Conservation (phyloP, 2,888 invertebrate genomes). For the Zootermopsis nevadensis region DNA sequence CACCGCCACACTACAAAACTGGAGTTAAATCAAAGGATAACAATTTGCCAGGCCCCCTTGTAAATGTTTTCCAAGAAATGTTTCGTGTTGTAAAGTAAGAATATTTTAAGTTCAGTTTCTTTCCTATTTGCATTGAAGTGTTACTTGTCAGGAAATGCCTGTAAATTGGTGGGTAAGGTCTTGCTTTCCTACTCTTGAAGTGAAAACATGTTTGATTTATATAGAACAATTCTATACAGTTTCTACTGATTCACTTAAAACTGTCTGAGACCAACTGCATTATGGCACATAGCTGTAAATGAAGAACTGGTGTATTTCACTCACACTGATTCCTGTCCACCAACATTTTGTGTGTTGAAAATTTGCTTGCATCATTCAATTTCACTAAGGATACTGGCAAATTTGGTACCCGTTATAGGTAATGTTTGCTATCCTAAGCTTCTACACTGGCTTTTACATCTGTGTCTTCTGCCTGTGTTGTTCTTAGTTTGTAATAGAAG, state of each 20-base stretch:
- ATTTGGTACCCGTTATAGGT: neutral
- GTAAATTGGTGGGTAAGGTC: too few relatives aligned
- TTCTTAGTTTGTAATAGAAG: neutral
- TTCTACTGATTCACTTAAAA: neutral
- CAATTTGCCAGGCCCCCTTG: too few relatives aligned
- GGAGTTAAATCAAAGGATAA: too few relatives aligned
- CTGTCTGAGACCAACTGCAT: constrained; percentile 21
- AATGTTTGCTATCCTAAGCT: neutral
- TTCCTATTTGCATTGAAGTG: too few relatives aligned
- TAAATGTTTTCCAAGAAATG: too few relatives aligned
- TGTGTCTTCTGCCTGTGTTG: neutral
- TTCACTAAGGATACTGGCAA: constrained; percentile 9
- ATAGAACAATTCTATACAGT: too few relatives aligned
- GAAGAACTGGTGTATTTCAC: neutral
- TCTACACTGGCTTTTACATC: neutral
- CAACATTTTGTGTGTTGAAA: neutral
- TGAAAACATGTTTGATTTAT: too few relatives aligned
- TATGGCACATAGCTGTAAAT: neutral
- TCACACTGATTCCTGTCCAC: neutral
- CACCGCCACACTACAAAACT: too few relatives aligned
- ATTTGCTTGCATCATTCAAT: constrained; percentile 5
- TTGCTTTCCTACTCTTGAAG: too few relatives aligned
- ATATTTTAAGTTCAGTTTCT: too few relatives aligned
- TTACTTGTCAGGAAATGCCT: too few relatives aligned
- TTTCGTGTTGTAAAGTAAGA: too few relatives aligned